Conservation (phyloP, 2,888 invertebrate genomes). For the Napeogenes sylphis region DNA sequence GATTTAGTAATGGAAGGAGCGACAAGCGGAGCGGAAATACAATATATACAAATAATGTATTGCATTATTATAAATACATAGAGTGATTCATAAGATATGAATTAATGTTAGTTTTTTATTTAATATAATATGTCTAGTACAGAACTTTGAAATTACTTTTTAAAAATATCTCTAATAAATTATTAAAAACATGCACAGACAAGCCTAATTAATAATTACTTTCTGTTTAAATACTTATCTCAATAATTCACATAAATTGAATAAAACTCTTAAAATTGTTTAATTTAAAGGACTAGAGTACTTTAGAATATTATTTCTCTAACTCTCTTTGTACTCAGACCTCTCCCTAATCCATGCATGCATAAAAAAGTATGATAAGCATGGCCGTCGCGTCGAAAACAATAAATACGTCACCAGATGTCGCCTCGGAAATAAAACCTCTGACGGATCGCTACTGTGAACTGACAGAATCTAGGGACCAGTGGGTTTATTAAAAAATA, state of each 20-base stretch:
- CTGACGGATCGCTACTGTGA: slow-evolving; percentile 66
- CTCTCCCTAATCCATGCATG: slow-evolving; percentile 9
- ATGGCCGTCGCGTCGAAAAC: slow-evolving; percentile 43
- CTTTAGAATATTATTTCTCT: not conserved
- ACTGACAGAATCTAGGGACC: slow-evolving; percentile 38
- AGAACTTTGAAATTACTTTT: too few species aligned
- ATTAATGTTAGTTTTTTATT: too few species aligned
- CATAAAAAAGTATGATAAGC: slow-evolving; percentile 25
- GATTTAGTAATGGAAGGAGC: slow-evolving; percentile 17
- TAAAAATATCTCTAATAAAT: too few species aligned
- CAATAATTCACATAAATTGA: too few species aligned
- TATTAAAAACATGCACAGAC: too few species aligned
- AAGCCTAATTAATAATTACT: too few species aligned
- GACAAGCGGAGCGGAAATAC: slow-evolving; percentile 8
- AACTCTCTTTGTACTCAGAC: slow-evolving; percentile 4
- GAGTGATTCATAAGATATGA: too few species aligned
- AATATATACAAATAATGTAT: too few species aligned
- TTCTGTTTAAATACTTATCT: too few species aligned
- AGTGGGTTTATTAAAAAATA: slow-evolving; percentile 1
- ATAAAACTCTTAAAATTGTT: too few species aligned
- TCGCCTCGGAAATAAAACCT: slow-evolving; percentile 56
- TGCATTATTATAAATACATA: slow-evolving; percentile 6
- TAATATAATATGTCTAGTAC: too few species aligned
- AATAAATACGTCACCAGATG: slow-evolving; percentile 54
- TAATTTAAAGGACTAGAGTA: too few species aligned